Evolutionary conservation across 2,888 invertebrate genomes (phyloP).

Genomic region (Stenoptilia bipunctidactyla): DNA sequence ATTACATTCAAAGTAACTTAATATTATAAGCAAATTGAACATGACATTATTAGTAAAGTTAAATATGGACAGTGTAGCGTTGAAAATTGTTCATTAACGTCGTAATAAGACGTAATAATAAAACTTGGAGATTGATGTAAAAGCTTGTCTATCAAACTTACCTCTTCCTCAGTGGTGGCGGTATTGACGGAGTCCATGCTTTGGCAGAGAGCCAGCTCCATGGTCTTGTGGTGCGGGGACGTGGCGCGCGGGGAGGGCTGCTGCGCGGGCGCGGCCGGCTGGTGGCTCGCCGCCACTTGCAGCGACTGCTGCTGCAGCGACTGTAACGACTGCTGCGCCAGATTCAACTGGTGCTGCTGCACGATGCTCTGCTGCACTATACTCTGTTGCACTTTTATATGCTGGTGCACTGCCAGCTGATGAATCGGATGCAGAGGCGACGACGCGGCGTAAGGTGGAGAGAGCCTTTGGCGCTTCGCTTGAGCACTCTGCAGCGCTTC

Average conservation of each 20-base stretch:
- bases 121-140: too few species aligned
- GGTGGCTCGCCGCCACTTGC: slow-evolving; percentile 36
- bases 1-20: too few species aligned
- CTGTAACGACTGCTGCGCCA: slow-evolving; percentile 60
- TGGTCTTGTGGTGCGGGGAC: slow-evolving; percentile 60
- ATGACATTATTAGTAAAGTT: too few species aligned
- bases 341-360: slow-evolving; percentile 61
- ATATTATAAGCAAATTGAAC: too few species aligned
- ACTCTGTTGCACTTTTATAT: slow-evolving; percentile 62
- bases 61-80: too few species aligned
- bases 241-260: slow-evolving; percentile 53
- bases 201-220: slow-evolving; percentile 87
- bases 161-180: slow-evolving; percentile 97
- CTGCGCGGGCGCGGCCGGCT: slow-evolving; percentile 57
- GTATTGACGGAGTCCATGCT: slow-evolving; percentile 99
- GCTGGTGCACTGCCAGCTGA: slow-evolving; percentile 61
- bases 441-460: slow-evolving; percentile 69
- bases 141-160: too few species aligned
- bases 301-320: slow-evolving; percentile 50
- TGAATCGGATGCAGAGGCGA: slow-evolving; percentile 54
- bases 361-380: slow-evolving; percentile 63
- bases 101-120: too few species aligned
- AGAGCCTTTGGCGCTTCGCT: slow-evolving; percentile 74
- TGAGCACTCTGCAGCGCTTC: slow-evolving; percentile 72
- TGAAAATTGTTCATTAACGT: too few species aligned